Conservation (phyloP, 1,140 invertebrate genomes). For the Ephestia elutella region DNA sequence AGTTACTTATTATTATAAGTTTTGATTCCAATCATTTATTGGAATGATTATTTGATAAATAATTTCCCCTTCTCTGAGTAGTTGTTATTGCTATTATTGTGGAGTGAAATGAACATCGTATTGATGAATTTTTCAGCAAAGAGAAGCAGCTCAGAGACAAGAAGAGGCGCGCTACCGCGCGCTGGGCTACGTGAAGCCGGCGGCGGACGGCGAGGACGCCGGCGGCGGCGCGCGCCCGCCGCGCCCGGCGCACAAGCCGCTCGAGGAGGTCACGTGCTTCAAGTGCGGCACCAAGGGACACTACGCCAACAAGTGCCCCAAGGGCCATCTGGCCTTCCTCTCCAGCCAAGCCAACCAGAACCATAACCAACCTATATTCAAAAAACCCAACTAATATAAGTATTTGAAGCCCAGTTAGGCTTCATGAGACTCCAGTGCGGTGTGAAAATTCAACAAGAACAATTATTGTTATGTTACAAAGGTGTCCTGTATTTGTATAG, state of each 20-base stretch:
- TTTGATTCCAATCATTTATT: too few relatives aligned
- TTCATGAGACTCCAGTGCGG: conserved; percentile 23
- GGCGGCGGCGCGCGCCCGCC: conserved; percentile 32
- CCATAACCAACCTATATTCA: conserved; percentile 35
- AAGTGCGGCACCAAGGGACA: conserved; percentile 99
- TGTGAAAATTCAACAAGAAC: conserved; percentile 7
- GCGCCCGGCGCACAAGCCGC: conserved; percentile 77
- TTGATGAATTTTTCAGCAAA: conserved; percentile 59
- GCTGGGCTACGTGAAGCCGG: conserved; percentile 64
- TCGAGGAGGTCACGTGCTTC: conserved; percentile 96
- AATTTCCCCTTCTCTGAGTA: too few relatives aligned
- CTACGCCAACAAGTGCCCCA: conserved; percentile 99
- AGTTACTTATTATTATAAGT: too few relatives aligned
- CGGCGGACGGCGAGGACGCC: conserved; percentile 49
- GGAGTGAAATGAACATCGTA: neutral
- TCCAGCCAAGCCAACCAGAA: conserved; percentile 74
- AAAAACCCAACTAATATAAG: conserved; percentile 61
- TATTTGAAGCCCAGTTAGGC: conserved; percentile 41
- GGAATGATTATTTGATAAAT: too few relatives aligned
- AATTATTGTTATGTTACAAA: conserved; percentile 1
- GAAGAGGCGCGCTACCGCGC: conserved; percentile 69
- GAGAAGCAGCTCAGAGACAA: conserved; percentile 68
- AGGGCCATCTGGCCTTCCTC: conserved; percentile 96
- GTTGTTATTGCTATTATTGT: too few relatives aligned
- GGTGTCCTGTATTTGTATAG: neutral